phyloP scores from a whole-genome alignment of 2,113 vertebrate genomes.

The Passer domesticus region DNA sequence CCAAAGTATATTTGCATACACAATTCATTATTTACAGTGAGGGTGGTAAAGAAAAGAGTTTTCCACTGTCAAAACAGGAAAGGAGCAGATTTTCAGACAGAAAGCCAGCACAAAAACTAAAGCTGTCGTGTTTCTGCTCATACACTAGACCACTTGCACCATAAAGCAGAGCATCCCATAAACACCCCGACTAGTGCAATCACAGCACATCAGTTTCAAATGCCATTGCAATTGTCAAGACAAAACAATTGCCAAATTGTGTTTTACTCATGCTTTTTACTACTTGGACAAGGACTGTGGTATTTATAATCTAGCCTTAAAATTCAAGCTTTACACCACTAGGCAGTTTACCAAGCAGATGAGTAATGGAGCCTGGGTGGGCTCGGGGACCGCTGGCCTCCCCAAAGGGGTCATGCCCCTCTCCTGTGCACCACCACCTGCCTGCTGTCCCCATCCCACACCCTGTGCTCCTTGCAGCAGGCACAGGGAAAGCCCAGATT shows the following conservation, averaged over 20 bases:
- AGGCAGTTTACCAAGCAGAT: not conserved
- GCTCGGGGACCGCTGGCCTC: not conserved
- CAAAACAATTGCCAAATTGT: constrained; percentile 8
- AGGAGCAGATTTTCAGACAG: not conserved
- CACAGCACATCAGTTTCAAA: not conserved
- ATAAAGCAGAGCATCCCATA: not conserved
- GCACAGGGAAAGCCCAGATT: not conserved
- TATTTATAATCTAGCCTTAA: not conserved
- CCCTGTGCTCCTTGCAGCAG: not conserved
- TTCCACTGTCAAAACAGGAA: constrained; percentile 5
- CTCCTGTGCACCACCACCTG: not conserved
- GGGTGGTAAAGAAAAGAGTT: not conserved
- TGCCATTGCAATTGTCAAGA: not conserved
- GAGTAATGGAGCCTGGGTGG: not conserved
- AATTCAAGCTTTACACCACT: not conserved
- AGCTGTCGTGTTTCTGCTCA: not conserved
- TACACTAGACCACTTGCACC: not conserved
- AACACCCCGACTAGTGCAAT: not conserved
- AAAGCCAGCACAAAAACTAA: not conserved
- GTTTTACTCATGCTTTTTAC: not conserved
- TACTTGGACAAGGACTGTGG: constrained; percentile 10
- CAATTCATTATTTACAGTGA: not conserved
- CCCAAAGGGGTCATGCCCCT: not conserved
- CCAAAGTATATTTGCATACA: not conserved
- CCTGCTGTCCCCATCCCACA: not conserved